These are phyloP conservation scores for Indicator indicator DNA, from an alignment of 2,113 vertebrate species.

Conservation along the genomic window DNA sequence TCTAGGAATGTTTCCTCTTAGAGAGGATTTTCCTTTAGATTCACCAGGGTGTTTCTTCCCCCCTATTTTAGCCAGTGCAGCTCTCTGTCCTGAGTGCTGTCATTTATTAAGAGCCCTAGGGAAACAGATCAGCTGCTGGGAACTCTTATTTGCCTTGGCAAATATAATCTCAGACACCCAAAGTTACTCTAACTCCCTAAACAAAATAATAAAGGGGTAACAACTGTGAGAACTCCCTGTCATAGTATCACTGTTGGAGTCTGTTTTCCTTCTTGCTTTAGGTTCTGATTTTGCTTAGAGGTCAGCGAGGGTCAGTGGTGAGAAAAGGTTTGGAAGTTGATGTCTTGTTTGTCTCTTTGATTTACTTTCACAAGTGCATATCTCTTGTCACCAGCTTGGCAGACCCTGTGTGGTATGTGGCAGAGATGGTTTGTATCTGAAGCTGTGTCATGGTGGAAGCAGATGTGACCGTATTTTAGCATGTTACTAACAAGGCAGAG, in stretches of 20 bases:
- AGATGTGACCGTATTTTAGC: neutral
- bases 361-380: rapidly evolving
- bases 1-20: neutral
- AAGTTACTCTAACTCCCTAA: neutral
- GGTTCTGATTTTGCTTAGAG: neutral
- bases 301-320: neutral
- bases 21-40: neutral
- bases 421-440: rapidly evolving
- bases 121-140: conserved; percentile 4
- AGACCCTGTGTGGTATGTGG: rapidly evolving
- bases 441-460: rapidly evolving
- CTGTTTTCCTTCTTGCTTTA: neutral
- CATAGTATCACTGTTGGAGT: neutral
- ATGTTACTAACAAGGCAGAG: neutral
- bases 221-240: rapidly evolving
- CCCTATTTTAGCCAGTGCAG: neutral
- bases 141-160: conserved; percentile 36
- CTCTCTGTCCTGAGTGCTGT: neutral
- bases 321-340: neutral
- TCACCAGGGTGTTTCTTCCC: neutral
- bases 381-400: neutral
- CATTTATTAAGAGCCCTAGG: conserved; percentile 35
- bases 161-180: conserved; percentile 1
- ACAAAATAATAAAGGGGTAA: neutral
- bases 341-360: neutral